These are phyloP conservation scores for Aphodius sticticus DNA, from an alignment of 2,888 invertebrate species.

Conservation along the genomic window DNA sequence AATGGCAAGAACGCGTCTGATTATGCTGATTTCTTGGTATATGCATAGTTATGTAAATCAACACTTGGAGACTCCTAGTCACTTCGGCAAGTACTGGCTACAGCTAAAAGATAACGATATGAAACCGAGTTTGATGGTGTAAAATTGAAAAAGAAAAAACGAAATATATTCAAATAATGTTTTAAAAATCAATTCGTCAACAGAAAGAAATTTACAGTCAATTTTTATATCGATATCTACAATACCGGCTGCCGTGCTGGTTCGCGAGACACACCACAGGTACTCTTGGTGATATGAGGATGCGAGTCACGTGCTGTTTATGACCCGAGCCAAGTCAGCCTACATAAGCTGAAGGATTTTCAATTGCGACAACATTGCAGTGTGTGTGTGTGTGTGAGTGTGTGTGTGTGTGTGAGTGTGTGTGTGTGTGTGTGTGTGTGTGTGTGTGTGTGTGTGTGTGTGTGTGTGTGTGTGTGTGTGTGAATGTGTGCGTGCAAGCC, in stretches of 20 bases:
- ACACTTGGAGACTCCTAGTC: not conserved
- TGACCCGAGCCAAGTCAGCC: not conserved
- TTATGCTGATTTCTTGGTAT: not conserved
- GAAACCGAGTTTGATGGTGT: too few relatives aligned
- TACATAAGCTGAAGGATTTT: slow-evolving; percentile 4
- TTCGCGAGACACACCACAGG: not conserved
- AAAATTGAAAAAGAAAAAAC: too few relatives aligned
- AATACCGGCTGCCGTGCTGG: not conserved
- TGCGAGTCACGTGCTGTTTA: not conserved
- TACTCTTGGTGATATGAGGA: not conserved
- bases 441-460: not conserved
- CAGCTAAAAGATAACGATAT: too few relatives aligned
- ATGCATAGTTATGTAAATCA: slow-evolving; percentile 4
- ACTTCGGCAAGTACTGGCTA: not conserved
- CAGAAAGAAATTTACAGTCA: not conserved
- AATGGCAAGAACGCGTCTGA: not conserved
- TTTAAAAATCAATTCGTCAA: too few relatives aligned
- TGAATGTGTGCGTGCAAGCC: not conserved
- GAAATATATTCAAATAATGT: too few relatives aligned
- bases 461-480: not conserved
- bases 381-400: not conserved
- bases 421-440: not conserved
- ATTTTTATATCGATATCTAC: not conserved
- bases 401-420: not conserved
- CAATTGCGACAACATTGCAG: not conserved